Evolutionary conservation across 1,140 invertebrate genomes (phyloP), one percentile per base, ranked within the genome.

Genomic region (Listronotus oregonensis): DNA sequence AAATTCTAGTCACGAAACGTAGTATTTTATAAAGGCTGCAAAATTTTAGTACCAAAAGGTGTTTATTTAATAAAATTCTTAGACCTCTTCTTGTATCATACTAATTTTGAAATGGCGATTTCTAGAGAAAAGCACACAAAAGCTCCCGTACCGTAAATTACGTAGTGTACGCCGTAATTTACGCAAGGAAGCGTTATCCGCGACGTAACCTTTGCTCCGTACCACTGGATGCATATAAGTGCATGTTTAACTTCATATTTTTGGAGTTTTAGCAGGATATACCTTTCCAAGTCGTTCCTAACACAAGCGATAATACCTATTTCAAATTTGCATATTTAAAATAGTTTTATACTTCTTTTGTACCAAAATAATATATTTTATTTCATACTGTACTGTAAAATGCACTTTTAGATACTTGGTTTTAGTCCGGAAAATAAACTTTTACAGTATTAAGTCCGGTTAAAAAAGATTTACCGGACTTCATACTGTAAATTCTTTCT

Each of bases 121-220:
- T 54, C 51, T 37, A 31, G 27, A 39, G 31, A 54, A 54, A 54
- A 54, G 31, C 51, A 54, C 34, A 54, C 51, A 54, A 54, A 54
- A 18, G 51, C 51, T 54, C 34, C 51, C 51, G 51, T 54, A 54
- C 51, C 51, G 51, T 54, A 54, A 54, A 54, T 54, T 54, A 54
- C 51, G 31, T 15, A 18, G 32, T 34, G 32, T 54, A 18, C 51
- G 32, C 51, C 51, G 32, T 54, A 54, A 54, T 54, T 54, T 54
- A 54, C 51, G 51, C 32, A 54, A 54, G 51, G 17, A 54, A 54
- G 51, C 51, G 51, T 54, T 54, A 54, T 34, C 32, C 51, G 31
- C 31, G 31, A 18, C 31, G 31, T 54, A 54, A 54, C 51, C 51
- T 54, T 39, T 54, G 51, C 51, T 18, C 51, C 17, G 37, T 54